Percentiles rank a stretch among this genome's conserved stretches.
phyloP scores from a whole-genome alignment of 35 echinoderm and acorn worm genomes.

The Lytechinus variegatus region DNA sequence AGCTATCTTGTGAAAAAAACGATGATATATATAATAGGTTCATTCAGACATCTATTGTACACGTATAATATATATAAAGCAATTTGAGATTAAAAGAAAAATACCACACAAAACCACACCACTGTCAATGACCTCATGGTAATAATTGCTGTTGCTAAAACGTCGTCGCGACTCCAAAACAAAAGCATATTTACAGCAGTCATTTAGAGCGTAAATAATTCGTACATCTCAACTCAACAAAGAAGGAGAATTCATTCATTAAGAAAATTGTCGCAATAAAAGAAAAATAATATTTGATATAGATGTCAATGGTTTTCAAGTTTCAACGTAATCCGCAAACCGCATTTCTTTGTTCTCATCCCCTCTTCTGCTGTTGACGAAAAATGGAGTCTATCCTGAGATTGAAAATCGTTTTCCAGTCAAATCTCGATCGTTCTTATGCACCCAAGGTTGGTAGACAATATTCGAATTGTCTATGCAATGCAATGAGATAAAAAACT shows the following conservation, averaged over 20 bases:
- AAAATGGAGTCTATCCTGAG: not conserved
- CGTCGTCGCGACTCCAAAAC: not conserved
- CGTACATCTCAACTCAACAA: not conserved
- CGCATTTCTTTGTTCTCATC: not conserved
- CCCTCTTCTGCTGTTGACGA: not conserved
- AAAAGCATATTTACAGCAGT: constrained; percentile 5
- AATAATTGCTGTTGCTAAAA: not conserved
- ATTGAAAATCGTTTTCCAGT: not conserved
- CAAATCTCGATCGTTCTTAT: constrained; percentile 19
- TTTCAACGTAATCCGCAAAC: not conserved
- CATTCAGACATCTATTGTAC: too few relatives aligned
- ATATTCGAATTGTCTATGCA: constrained; percentile 13
- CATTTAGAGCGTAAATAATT: not conserved
- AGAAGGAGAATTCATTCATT: not conserved
- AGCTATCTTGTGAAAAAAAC: too few relatives aligned
- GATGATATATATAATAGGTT: too few relatives aligned
- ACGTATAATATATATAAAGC: not conserved
- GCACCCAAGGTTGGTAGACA: not conserved
- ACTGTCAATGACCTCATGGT: not conserved
- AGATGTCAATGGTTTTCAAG: not conserved
- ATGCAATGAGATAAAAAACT: not conserved
- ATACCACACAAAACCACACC: not conserved
- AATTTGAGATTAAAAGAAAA: not conserved
- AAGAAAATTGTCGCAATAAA: not conserved
- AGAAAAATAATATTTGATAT: not conserved